Percentiles rank a stretch among this genome's conserved stretches.
These are phyloP conservation scores for Microctonus hyperodae DNA, from an alignment of 2,888 invertebrate genomes.

Conservation along the genomic window DNA sequence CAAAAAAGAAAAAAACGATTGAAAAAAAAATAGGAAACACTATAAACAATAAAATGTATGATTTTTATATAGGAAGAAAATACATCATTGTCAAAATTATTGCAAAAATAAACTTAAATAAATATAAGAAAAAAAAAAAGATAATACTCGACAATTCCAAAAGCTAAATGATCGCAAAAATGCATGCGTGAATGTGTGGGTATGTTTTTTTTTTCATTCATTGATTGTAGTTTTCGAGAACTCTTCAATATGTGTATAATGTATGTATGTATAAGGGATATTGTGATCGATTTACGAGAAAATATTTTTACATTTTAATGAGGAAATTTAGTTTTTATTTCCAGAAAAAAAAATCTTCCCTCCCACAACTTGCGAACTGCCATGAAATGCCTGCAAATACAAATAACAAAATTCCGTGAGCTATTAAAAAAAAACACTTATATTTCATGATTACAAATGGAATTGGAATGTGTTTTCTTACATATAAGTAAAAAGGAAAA, in stretches of 20 bases:
- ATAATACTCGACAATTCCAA: background rate
- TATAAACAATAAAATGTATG: background rate
- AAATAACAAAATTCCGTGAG: slow-evolving; percentile 53
- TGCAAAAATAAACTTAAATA: background rate
- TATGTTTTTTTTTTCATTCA: background rate
- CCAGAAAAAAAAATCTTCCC: slow-evolving; percentile 55
- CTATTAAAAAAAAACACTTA: slow-evolving; percentile 15
- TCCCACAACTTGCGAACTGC: slow-evolving; percentile 54
- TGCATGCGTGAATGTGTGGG: background rate
- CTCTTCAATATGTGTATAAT: background rate
- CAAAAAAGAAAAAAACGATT: background rate
- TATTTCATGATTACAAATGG: slow-evolving; percentile 9
- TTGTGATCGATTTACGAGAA: slow-evolving; percentile 48
- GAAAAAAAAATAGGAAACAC: background rate
- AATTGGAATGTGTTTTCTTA: slow-evolving; percentile 34
- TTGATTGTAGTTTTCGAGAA: background rate
- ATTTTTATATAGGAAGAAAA: background rate
- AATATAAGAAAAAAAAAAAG: background rate
- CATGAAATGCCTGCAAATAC: slow-evolving; percentile 63
- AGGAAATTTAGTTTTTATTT: slow-evolving; percentile 62
- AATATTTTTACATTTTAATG: slow-evolving; percentile 50
- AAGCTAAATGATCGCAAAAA: no score
- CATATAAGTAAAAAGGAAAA: slow-evolving; percentile 21
- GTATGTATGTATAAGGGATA: background rate
- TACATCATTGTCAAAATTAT: background rate